Conservation (phyloP, 2,797 vertebrate species). For the Sebastiscus albofasciatus region DNA sequence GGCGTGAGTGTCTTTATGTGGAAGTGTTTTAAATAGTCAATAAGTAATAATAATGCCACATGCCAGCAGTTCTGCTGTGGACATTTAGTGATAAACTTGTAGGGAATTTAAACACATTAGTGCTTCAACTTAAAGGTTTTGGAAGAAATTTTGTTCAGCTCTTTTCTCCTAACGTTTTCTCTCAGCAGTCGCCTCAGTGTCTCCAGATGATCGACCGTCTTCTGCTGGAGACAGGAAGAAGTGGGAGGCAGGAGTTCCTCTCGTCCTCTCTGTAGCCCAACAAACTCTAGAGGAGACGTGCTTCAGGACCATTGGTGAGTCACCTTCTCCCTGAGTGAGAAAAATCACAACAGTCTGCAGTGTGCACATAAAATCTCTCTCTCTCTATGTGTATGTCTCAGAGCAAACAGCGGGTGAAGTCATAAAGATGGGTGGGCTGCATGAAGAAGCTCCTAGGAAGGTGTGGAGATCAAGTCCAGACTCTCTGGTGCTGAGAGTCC, state of each 20-base stretch:
- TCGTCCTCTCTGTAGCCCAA: conserved; percentile 86
- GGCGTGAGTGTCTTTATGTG: accelerated
- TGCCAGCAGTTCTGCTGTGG: no score
- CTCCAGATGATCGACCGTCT: conserved; percentile 69
- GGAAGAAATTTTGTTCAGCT: not conserved
- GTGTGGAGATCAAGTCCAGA: conserved; percentile 88
- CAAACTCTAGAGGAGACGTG: conserved; percentile 87
- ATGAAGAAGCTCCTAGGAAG: conserved; percentile 85
- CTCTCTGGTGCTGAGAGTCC: conserved; percentile 86
- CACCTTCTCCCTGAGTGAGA: not conserved
- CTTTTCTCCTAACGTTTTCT: not conserved
- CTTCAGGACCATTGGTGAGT: conserved; percentile 81
- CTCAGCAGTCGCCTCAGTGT: conserved; percentile 22
- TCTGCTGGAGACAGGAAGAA: conserved; percentile 88
- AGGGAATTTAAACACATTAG: not conserved
- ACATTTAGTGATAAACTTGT: not conserved
- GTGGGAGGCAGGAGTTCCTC: conserved; percentile 88
- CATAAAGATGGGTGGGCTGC: conserved; percentile 81
- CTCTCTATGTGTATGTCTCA: conserved; percentile 50
- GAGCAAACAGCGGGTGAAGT: conserved; percentile 87
- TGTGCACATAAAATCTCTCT: not conserved
- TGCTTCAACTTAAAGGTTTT: not conserved
- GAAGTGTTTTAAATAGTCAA: no score
- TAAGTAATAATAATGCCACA: no score
- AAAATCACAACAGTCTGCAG: not conserved